Base-by-base conservation (phyloP, 2,113 vertebrate species). In the Crocuta crocuta region DNA sequence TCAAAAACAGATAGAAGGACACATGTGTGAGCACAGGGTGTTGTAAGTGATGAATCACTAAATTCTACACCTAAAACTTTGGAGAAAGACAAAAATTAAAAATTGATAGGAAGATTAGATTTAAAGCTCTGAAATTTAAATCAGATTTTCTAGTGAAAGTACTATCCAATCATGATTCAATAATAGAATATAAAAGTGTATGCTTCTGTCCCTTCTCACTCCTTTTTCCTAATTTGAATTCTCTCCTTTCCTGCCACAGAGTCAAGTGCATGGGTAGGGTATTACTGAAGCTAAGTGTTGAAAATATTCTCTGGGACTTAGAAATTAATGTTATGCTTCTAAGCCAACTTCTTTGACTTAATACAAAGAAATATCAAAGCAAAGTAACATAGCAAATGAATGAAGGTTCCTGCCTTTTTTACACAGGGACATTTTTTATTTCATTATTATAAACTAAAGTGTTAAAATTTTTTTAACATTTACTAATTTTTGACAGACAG, bases 271-370 rank as follows among this genome's bases (percentile, higher is more conserved):
- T 11, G 8, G 1, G 33, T n/a, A 78, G 10, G 43, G 10, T 82
- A 35, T 95, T 90, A 83, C n/a, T 94, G 48, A 94, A 70, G 24
- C 10, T 55, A 26, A 73, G 23, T 17, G 5, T 5, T 1, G 1
- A 58, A 97, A 89, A 85, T 71, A 26, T 21, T 92, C 79, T 53
- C 2, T 66, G 17, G 45, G 11, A 39, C 28, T 86, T 24, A 82
- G 88, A 92, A 96, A 15, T 86, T n/a, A 92, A 66, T 70, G 91
- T 85, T n/a, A 76, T 95, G 19, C 39, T n/a, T 74, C 0, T 43
- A 93, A 85, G 17, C 7, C 26, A 81, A 61, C 55, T 89, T 89
- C 28, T 50, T 39, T 87, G 70, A 84, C 33, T 55, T 28, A 68
- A 91, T n/a, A 1, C 53, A 33, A 33, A 84, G 16, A 23, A 78